Evolutionary conservation across 2,888 invertebrate species (phyloP).

Genomic region (Gonocerus acuteangulatus): DNA sequence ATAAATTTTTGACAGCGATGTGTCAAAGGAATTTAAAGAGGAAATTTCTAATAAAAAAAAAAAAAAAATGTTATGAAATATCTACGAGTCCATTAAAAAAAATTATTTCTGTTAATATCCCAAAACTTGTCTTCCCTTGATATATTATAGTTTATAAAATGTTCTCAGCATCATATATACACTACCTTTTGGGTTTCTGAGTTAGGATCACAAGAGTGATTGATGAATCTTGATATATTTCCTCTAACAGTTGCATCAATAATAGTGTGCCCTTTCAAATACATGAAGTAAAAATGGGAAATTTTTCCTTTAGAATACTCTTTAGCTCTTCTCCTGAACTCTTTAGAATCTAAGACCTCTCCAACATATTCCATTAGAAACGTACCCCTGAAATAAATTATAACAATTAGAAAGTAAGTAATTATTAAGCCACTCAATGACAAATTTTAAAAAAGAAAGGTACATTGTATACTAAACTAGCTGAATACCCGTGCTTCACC

Average conservation of each 20-base stretch:
- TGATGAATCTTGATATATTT: constrained; percentile 93
- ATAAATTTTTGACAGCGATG: no score
- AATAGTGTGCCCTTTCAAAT: constrained; percentile 81
- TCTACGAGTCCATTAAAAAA: no score
- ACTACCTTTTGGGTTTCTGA: constrained; percentile 88
- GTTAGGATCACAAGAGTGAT: constrained; percentile 98
- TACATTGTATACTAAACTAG: no score
- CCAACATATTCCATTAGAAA: constrained; percentile 99
- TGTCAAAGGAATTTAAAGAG: no score
- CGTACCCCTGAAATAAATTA: constrained; percentile 58
- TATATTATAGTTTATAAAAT: no score
- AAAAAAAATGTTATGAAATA: no score
- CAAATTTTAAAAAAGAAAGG: neutral
- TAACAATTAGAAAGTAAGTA: no score
- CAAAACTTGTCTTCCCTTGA: no score
- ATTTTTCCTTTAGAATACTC: constrained; percentile 84
- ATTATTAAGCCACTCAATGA: neutral
- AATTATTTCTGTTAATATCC: no score
- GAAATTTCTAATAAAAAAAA: no score
- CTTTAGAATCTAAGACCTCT: constrained; percentile 85
- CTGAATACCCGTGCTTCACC: no score
- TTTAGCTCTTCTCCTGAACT: constrained; percentile 80
- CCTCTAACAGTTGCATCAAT: constrained; percentile 96
- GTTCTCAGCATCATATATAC: no score
- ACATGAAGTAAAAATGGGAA: constrained; percentile 96